A percentile compares a stretch with the other conserved stretches of the same genome.
These are phyloP conservation scores for Neoascia interrupta DNA, from an alignment of 2,888 invertebrate species.

Conservation along the genomic window DNA sequence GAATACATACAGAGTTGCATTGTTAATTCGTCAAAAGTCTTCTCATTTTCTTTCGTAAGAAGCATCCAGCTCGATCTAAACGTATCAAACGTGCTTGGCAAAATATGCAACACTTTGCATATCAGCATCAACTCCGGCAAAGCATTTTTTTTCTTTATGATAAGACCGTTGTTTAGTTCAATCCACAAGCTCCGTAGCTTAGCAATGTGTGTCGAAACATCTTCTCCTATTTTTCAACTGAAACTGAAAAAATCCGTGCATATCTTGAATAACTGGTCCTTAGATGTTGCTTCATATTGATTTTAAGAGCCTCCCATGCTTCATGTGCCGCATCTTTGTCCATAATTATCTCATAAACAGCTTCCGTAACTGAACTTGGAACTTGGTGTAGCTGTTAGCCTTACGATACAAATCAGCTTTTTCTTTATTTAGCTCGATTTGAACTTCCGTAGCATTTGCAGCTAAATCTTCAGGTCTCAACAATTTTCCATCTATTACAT, in stretches of 20 bases:
- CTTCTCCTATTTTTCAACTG: too few species aligned
- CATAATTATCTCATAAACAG: conserved; percentile 75
- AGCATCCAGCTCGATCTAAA: too few species aligned
- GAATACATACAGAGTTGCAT: conserved; percentile 36
- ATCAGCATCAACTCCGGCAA: too few species aligned
- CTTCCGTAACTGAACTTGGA: conserved; percentile 72
- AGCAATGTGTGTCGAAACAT: too few species aligned
- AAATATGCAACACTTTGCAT: too few species aligned
- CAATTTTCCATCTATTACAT: conserved; percentile 40
- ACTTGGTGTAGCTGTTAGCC: conserved; percentile 75
- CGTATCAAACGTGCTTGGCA: too few species aligned
- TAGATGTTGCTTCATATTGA: conserved; percentile 73
- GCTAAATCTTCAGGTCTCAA: too few species aligned
- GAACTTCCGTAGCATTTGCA: conserved; percentile 33
- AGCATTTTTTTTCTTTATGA: too few species aligned
- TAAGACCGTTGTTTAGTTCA: conserved; percentile 71
- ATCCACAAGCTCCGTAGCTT: too few species aligned
- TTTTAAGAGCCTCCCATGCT: conserved; percentile 71
- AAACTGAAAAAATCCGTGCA: conserved; percentile 74
- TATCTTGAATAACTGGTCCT: conserved; percentile 74
- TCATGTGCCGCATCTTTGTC: conserved; percentile 73
- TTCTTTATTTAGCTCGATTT: conserved; percentile 55
- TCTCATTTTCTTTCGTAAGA: too few species aligned
- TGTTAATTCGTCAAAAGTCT: too few species aligned
- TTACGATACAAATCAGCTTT: conserved; percentile 71